Percentiles rank a stretch among this genome's conserved stretches.
These are phyloP conservation scores for Nysson spinosus DNA, from an alignment of 2,888 invertebrate species.

Conservation along the genomic window DNA sequence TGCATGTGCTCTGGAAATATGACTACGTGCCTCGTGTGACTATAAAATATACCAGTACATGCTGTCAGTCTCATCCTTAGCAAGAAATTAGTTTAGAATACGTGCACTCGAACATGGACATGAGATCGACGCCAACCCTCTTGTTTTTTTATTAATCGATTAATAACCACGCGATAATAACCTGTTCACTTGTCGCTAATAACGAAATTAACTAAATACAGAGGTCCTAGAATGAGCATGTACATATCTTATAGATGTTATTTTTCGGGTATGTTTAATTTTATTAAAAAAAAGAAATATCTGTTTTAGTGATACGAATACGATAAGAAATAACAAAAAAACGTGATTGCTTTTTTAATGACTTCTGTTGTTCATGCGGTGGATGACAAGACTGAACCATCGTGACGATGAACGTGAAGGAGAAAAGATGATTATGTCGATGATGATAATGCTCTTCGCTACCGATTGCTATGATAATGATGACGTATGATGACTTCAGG, in stretches of 20 bases:
- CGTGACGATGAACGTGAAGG: slow-evolving; percentile 33
- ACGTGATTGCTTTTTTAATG: slow-evolving; percentile 10
- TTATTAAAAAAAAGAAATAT: neutral
- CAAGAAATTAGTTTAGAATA: neutral
- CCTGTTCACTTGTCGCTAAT: neutral
- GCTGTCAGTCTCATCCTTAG: slow-evolving; percentile 7
- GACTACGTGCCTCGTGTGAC: neutral
- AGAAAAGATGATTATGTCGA: slow-evolving; percentile 44
- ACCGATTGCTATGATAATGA: slow-evolving; percentile 37
- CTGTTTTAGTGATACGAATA: neutral
- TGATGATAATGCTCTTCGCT: slow-evolving; percentile 42
- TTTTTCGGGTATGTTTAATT: neutral
- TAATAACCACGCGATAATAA: neutral
- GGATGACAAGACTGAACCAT: slow-evolving; percentile 1
- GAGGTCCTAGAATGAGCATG: neutral
- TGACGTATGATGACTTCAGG: slow-evolving; percentile 43
- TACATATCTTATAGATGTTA: too few species aligned
- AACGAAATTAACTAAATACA: neutral
- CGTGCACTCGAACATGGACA: neutral
- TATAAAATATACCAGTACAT: neutral
- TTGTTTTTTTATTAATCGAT: neutral
- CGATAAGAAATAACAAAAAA: neutral
- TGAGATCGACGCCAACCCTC: neutral
- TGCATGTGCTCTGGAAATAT: slow-evolving; percentile 31
- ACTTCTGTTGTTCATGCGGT: slow-evolving; percentile 11